These are phyloP conservation scores for Halcyon smyrnensis DNA, from an alignment of 2,797 vertebrate species.

Conservation along the genomic window DNA sequence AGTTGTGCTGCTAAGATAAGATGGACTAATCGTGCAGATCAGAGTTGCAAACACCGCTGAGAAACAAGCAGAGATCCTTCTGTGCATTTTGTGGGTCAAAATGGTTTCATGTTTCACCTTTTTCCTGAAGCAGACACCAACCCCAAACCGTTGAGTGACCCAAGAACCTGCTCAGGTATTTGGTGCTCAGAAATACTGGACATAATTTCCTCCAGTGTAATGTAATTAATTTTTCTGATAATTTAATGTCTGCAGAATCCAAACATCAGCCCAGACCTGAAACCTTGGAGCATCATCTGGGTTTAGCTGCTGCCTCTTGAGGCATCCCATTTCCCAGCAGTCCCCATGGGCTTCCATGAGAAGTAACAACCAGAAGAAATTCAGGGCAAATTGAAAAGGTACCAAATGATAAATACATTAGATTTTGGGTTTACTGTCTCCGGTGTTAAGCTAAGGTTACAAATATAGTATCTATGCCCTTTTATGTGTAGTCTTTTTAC, in stretches of 20 bases:
- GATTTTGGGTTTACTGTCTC: neutral
- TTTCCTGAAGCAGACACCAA: neutral
- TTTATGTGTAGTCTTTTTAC: neutral
- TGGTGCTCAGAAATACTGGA: neutral
- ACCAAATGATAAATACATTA: neutral
- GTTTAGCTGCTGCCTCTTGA: neutral
- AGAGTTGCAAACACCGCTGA: neutral
- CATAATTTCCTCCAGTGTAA: neutral
- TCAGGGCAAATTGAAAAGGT: neutral
- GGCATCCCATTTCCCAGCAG: neutral
- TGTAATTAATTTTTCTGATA: neutral
- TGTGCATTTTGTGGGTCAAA: neutral
- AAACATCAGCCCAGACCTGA: neutral
- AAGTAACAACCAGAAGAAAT: neutral
- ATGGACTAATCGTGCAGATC: neutral
- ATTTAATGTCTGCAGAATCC: neutral
- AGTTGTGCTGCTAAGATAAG: neutral
- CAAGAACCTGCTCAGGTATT: neutral
- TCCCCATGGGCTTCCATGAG: neutral
- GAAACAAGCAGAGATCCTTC: neutral
- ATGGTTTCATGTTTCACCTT: no score
- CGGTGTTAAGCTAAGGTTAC: neutral
- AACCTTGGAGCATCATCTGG: neutral
- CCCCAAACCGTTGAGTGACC: neutral
- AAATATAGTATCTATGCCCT: neutral